phyloP scores from a whole-genome alignment of 1,140 invertebrate species.

The Drosophila sproati region DNA sequence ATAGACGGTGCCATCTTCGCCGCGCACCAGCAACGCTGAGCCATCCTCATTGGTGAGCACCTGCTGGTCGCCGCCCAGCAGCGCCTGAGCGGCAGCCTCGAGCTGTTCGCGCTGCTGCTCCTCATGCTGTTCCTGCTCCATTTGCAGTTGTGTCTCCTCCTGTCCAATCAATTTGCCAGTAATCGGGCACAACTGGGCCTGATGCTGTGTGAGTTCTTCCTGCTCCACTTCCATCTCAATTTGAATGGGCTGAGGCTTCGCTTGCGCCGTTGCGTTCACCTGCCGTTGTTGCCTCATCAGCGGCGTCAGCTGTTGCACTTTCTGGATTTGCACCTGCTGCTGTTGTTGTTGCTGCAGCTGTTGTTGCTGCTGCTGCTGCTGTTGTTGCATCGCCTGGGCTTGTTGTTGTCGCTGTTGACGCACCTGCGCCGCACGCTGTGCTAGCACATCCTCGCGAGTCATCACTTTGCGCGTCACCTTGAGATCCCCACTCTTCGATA shows the following conservation, averaged over 20 bases:
- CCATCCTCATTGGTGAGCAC: constrained; percentile 83
- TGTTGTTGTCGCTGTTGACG: constrained; percentile 64
- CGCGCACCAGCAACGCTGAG: constrained; percentile 87
- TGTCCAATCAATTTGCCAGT: constrained; percentile 78
- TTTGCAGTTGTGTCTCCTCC: constrained; percentile 77
- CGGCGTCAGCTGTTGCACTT: constrained; percentile 60
- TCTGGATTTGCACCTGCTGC: constrained; percentile 59
- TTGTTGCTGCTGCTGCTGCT: constrained; percentile 32
- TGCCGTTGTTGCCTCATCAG: constrained; percentile 27
- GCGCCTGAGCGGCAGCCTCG: constrained; percentile 67
- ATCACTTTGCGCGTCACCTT: constrained; percentile 83
- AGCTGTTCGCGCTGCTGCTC: constrained; percentile 73
- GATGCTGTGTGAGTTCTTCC: constrained; percentile 65
- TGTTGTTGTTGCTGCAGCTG: constrained; percentile 56
- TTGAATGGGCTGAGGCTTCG: constrained; percentile 34
- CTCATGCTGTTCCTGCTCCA: constrained; percentile 78
- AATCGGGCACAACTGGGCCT: constrained; percentile 76
- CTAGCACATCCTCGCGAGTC: constrained; percentile 69
- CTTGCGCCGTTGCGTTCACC: constrained; percentile 11
- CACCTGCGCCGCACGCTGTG: constrained; percentile 56
- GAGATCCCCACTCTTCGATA: constrained; percentile 80
- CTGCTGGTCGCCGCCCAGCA: constrained; percentile 72
- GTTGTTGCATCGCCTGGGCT: constrained; percentile 50
- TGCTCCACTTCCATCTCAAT: constrained; percentile 62
- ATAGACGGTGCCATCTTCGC: constrained; percentile 87